A percentile compares a stretch with the other conserved stretches of the same genome.
These are phyloP conservation scores for Tapirus terrestris DNA, from an alignment of 2,113 vertebrate species.

Conservation along the genomic window DNA sequence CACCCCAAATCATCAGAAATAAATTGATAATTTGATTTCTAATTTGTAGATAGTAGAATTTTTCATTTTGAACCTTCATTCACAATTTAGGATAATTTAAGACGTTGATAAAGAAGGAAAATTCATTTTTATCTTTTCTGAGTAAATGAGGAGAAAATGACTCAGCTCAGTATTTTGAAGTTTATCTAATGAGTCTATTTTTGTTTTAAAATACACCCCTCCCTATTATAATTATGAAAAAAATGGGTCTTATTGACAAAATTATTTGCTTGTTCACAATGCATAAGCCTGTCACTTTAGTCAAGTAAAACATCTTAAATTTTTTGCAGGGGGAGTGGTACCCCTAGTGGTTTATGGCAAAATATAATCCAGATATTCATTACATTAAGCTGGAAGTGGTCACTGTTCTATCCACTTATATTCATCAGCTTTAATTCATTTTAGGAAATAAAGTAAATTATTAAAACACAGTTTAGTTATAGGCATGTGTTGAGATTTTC, in stretches of 20 bases:
- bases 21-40: not conserved
- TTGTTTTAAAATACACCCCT: not conserved
- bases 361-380: not conserved
- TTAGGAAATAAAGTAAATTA: not conserved
- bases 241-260: not conserved
- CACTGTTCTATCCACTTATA: not conserved
- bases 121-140: not conserved
- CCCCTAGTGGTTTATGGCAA: not conserved
- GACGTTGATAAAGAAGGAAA: not conserved
- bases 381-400: not conserved
- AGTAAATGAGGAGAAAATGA: not conserved
- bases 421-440: not conserved
- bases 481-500: not conserved
- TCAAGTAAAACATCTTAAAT: not conserved
- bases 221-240: not conserved
- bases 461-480: not conserved
- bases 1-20: not conserved
- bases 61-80: not conserved
- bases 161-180: constrained; percentile 9
- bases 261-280: not conserved
- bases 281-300: not conserved
- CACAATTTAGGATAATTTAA: not conserved
- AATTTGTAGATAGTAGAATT: not conserved
- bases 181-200: not conserved
- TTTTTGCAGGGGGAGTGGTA: not conserved